Base-by-base conservation (phyloP, 2,888 invertebrate species). In the Orchestes rusci region DNA sequence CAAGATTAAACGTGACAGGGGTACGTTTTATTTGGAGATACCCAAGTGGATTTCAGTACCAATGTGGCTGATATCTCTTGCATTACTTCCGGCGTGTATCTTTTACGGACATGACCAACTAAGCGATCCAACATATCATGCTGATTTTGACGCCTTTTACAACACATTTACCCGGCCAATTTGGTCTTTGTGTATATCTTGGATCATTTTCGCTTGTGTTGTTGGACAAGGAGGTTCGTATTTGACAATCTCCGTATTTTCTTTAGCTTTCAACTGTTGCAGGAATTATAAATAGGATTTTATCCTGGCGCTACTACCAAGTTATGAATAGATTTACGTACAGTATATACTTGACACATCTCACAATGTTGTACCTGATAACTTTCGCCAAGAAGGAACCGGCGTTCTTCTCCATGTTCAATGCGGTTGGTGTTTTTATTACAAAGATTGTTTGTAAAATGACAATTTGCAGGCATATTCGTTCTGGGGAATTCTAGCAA, bases 271-370 rank as follows among this genome's bases (percentile, higher is more conserved):
- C 7, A 8, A 23, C 7, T 31, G 8, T 23, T 23, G 5, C 27
- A 73, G 73, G 72, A 53, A 67, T 70, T 2, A 57, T 74, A 4
- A 72, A 74, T 56, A 72, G 70, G 68, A 68, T 75, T 46, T 60
- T 76, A 1, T 73, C 73, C 0, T 58, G 70, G 1, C 56, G 60
- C 8, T 52, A 73, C 18, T 76, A 75, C 69, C 71, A 73, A 58
- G 61, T 74, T 10, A 65, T 74, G 1, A 71, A 71, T 1, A 68
- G 73, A 7, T 61, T 77, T 10, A 74, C 74, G 0, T 77, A 72
- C 50, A 73, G 73, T 7, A 69, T 75, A 60, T 77, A 74, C 52
- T 56, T 77, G 8, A 53, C 72, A 0, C 77, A 77, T 56, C 55
- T 70, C n/a, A 50, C 52, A 8, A 8, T 23, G 8, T 8, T 23